Percentiles rank a stretch among this genome's conserved stretches.
These are phyloP conservation scores for Tetranychus urticae DNA, from an alignment of 1,140 invertebrate species.

Conservation along the genomic window DNA sequence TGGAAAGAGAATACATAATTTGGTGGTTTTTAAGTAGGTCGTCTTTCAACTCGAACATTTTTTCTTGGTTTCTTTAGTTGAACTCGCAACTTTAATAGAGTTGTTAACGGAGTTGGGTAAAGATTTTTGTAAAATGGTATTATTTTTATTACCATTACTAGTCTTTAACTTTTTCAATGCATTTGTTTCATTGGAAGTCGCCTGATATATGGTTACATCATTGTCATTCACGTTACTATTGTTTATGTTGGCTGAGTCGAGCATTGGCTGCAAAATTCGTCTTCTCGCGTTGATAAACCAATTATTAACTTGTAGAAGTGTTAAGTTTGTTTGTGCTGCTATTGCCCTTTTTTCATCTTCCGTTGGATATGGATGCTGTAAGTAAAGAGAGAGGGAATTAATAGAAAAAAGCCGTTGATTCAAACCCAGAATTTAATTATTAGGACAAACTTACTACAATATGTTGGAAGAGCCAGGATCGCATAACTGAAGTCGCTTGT, in stretches of 20 bases:
- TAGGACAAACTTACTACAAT: slow-evolving; percentile 45
- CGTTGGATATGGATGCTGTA: slow-evolving; percentile 85
- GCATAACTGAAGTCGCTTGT: slow-evolving; percentile 96
- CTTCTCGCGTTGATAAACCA: slow-evolving; percentile 48
- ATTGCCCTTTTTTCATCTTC: slow-evolving; percentile 99
- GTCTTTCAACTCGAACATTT: no score
- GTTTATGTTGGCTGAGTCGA: slow-evolving; percentile 28
- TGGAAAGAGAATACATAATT: no score
- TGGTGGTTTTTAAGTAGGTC: no score
- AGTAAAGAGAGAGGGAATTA: neutral
- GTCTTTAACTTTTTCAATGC: no score
- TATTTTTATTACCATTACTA: no score
- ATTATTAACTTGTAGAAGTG: slow-evolving; percentile 84
- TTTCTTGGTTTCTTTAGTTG: no score
- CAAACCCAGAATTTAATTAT: neutral
- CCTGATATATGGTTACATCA: no score
- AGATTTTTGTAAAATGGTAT: no score
- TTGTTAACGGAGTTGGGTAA: no score
- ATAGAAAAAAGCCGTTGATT: neutral
- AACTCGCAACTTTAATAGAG: no score
- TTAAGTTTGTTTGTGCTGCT: slow-evolving; percentile 96
- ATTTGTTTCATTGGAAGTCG: no score
- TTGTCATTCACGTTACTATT: neutral
- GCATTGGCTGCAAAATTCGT: slow-evolving; percentile 69
- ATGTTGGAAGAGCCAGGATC: slow-evolving; percentile 99